Evolutionary conservation across 2,113 vertebrate genomes (phyloP).

Genomic region (Terrapene triunguis): DNA sequence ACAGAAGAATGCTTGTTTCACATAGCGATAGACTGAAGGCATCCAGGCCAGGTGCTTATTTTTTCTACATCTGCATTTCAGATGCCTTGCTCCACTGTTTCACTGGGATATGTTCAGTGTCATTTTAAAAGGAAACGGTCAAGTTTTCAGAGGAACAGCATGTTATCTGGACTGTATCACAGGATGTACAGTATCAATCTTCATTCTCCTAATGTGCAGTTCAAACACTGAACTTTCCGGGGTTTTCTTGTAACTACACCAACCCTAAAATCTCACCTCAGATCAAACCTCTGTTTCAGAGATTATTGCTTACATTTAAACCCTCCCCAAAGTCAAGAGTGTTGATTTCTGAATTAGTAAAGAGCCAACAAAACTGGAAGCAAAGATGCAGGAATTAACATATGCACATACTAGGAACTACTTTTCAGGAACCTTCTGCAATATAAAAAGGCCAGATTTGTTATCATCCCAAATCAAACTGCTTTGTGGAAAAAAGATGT

Average conservation of each 20-base stretch:
- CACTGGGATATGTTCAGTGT: background rate
- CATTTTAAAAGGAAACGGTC: background rate
- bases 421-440: background rate
- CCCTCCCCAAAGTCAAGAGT: background rate
- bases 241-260: background rate
- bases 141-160: background rate
- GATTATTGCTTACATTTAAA: background rate
- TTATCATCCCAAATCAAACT: conserved; percentile 18
- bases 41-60: conserved; percentile 36
- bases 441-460: background rate
- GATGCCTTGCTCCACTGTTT: conserved; percentile 18
- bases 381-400: background rate
- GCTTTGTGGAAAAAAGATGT: conserved; percentile 25
- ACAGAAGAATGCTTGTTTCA: conserved; percentile 48
- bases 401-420: background rate
- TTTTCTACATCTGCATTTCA: background rate
- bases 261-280: background rate
- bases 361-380: background rate
- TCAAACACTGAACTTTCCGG: background rate
- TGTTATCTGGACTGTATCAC: background rate
- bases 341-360: background rate
- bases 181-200: background rate
- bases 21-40: background rate
- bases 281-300: background rate
- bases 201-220: background rate